Evolutionary conservation across 2,113 vertebrate species (phyloP).

Genomic region (Indri indri): DNA sequence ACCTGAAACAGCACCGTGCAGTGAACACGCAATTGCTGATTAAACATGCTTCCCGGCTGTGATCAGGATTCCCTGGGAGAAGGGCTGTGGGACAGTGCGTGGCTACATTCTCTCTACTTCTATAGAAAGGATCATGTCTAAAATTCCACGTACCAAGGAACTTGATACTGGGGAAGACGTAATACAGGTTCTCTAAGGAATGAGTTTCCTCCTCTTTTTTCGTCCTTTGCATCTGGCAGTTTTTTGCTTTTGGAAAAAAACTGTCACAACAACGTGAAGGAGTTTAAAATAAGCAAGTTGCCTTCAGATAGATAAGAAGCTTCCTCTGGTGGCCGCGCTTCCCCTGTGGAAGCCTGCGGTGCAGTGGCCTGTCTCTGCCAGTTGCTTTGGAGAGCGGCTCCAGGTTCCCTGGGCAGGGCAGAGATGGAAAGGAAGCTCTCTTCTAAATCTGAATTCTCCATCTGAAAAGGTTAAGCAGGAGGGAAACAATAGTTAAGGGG

Average conservation of each 20-base stretch:
- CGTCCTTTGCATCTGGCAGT: neutral
- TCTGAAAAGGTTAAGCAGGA: neutral
- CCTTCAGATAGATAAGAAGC: neutral
- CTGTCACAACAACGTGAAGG: neutral
- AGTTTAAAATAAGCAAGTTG: slow-evolving; percentile 47
- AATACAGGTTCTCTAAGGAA: fast-evolving
- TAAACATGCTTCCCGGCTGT: neutral
- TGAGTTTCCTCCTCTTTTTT: neutral
- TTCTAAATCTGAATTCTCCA: neutral
- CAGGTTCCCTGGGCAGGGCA: neutral
- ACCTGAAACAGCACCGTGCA: fast-evolving
- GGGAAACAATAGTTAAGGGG: neutral
- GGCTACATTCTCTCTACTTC: fast-evolving
- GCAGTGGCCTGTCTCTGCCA: slow-evolving; percentile 54
- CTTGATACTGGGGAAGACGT: neutral
- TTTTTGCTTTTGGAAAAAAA: neutral
- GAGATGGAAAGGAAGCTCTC: neutral
- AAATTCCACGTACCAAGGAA: neutral
- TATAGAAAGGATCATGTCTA: neutral
- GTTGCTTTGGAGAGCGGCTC: slow-evolving; percentile 77
- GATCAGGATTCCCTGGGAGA: neutral
- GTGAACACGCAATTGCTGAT: neutral
- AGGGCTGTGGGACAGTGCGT: neutral
- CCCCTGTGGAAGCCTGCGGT: neutral
- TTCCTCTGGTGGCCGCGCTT: slow-evolving; percentile 47